phyloP scores from a whole-genome alignment of 2,888 invertebrate genomes.

The Epinotia bilunana region DNA sequence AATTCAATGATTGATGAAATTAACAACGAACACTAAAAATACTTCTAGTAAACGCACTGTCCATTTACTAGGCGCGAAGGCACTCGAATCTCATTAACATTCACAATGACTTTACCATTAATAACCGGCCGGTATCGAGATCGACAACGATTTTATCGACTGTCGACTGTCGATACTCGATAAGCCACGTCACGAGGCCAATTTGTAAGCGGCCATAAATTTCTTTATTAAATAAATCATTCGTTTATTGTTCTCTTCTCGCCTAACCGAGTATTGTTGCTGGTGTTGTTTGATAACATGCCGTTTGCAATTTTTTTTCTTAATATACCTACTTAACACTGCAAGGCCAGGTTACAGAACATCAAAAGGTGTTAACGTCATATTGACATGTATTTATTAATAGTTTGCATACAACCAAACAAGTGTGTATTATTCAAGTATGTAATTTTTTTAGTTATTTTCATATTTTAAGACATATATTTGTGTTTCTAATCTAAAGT shows the following conservation, averaged over 20 bases:
- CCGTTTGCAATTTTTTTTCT: conserved; percentile 37
- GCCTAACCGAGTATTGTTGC: conserved; percentile 74
- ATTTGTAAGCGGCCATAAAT: conserved; percentile 81
- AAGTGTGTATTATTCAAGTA: background rate
- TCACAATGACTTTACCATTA: conserved; percentile 73
- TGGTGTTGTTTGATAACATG: conserved; percentile 54
- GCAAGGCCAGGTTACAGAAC: background rate
- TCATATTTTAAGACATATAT: background rate
- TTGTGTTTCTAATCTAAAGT: conserved; percentile 5
- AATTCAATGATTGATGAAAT: conserved; percentile 13
- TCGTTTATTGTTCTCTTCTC: conserved; percentile 81
- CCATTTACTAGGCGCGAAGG: conserved; percentile 43
- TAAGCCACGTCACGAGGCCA: conserved; percentile 77
- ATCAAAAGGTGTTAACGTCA: background rate
- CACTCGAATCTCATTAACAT: conserved; percentile 65
- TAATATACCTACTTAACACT: conserved; percentile 37
- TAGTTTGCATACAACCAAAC: background rate
- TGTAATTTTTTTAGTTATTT: no score
- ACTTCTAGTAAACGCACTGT: conserved; percentile 11
- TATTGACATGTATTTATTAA: background rate
- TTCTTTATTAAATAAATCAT: conserved; percentile 83
- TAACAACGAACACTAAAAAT: background rate
- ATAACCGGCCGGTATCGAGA: conserved; percentile 71
- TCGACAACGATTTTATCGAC: conserved; percentile 75
- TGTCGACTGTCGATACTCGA: conserved; percentile 75